A percentile compares a stretch with the other conserved stretches of the same genome.
These are phyloP conservation scores for Caenorhabditis panamensis DNA, from an alignment of 2,888 invertebrate genomes.

Conservation along the genomic window DNA sequence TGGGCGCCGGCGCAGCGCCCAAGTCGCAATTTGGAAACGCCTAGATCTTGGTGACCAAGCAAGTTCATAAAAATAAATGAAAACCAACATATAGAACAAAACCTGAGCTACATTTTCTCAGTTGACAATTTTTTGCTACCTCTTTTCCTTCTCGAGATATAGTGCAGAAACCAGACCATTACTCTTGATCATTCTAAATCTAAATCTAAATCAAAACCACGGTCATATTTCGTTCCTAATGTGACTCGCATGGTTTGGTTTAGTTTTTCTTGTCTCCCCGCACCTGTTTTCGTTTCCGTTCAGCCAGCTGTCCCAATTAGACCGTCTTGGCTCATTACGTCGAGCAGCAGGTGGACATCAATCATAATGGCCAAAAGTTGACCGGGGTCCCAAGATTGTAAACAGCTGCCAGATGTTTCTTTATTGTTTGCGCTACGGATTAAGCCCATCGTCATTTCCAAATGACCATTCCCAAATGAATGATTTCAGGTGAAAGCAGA, in stretches of 20 bases:
- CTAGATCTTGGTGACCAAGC: too few species aligned
- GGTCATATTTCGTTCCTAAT: constrained; percentile 18
- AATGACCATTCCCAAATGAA: constrained; percentile 1
- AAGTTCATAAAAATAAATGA: too few species aligned
- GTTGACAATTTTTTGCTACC: too few species aligned
- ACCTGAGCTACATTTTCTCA: too few species aligned
- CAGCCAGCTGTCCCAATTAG: constrained; percentile 44
- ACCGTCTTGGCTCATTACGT: constrained; percentile 41
- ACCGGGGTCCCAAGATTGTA: constrained; percentile 32
- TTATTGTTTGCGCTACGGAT: too few species aligned
- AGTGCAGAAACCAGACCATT: too few species aligned
- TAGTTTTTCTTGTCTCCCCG: background rate
- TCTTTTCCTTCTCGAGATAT: too few species aligned
- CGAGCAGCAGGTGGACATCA: constrained; percentile 52
- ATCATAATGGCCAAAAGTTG: constrained; percentile 56
- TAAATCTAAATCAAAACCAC: background rate
- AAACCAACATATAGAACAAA: too few species aligned
- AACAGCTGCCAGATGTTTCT: constrained; percentile 48
- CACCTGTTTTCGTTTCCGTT: constrained; percentile 56
- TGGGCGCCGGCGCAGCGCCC: too few species aligned
- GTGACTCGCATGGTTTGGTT: constrained; percentile 43
- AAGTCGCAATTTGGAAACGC: too few species aligned
- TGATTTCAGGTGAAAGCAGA: constrained; percentile 82
- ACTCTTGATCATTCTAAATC: background rate
- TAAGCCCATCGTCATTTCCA: constrained; percentile 36